Evolutionary conservation across 2,797 vertebrate species (phyloP).

Genomic region (Falco biarmicus): DNA sequence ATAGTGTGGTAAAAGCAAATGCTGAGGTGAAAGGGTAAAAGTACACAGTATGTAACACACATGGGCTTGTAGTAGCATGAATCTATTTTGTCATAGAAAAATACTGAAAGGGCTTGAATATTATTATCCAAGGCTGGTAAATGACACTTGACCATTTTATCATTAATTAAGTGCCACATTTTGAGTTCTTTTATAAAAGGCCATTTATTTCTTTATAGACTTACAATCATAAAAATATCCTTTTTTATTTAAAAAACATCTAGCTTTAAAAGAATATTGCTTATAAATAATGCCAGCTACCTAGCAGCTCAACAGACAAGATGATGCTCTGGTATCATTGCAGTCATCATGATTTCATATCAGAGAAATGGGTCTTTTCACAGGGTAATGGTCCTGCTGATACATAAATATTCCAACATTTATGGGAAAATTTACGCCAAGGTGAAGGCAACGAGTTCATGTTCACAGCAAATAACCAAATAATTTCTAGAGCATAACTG

Average conservation of each 20-base stretch:
- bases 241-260: neutral
- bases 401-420: neutral
- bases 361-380: neutral
- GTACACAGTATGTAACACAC: neutral
- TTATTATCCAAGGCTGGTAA: neutral
- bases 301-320: neutral
- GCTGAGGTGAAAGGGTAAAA: neutral
- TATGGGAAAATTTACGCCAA: neutral
- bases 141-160: neutral
- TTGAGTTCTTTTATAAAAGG: neutral
- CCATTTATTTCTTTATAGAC: neutral
- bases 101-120: neutral
- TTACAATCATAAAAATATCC: neutral
- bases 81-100: neutral
- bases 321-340: neutral
- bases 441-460: neutral
- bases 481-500: neutral
- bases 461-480: neutral
- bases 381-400: neutral
- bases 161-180: neutral
- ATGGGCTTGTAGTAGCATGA: neutral
- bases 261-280: neutral
- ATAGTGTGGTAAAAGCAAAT: neutral
- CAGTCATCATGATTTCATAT: neutral
- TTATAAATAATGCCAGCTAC: neutral